phyloP scores from a whole-genome alignment of 2,113 vertebrate species.

The Maccullochella peelii region DNA sequence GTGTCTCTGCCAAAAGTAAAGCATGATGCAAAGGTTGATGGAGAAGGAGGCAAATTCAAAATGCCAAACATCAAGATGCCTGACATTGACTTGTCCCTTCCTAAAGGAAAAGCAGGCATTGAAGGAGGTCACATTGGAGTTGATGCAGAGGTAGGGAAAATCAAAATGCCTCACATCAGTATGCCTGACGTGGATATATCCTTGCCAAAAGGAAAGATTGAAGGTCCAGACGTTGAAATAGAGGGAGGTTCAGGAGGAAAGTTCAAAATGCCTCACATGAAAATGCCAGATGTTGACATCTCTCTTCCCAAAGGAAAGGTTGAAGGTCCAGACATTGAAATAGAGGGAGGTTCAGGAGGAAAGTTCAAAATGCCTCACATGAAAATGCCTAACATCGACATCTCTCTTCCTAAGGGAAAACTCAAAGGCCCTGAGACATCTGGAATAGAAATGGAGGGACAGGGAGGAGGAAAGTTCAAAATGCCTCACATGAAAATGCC shows the following conservation, averaged over 20 bases:
- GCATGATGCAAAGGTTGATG: slow-evolving; percentile 42
- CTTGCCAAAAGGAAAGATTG: slow-evolving; percentile 67
- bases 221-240: slow-evolving; percentile 31
- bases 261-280: slow-evolving; percentile 42
- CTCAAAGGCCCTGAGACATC: slow-evolving; percentile 21
- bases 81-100: slow-evolving; percentile 49
- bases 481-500: slow-evolving; percentile 82
- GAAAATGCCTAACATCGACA: slow-evolving; percentile 47
- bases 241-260: slow-evolving; percentile 29
- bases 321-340: slow-evolving; percentile 53
- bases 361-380: slow-evolving; percentile 69
- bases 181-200: slow-evolving; percentile 75
- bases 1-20: slow-evolving; percentile 70
- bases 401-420: neutral
- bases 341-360: slow-evolving; percentile 13
- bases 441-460: slow-evolving; percentile 36
- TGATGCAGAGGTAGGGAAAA: slow-evolving; percentile 39
- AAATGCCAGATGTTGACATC: slow-evolving; percentile 64
- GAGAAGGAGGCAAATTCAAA: slow-evolving; percentile 42
- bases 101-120: slow-evolving; percentile 40
- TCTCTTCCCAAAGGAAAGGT: slow-evolving; percentile 64
- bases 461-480: slow-evolving; percentile 42
- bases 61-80: slow-evolving; percentile 75
- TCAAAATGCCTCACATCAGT: slow-evolving; percentile 57
- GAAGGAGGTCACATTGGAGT: slow-evolving; percentile 4